Evolutionary conservation across 2,797 vertebrate genomes (phyloP).

Genomic region (Lates japonicus): DNA sequence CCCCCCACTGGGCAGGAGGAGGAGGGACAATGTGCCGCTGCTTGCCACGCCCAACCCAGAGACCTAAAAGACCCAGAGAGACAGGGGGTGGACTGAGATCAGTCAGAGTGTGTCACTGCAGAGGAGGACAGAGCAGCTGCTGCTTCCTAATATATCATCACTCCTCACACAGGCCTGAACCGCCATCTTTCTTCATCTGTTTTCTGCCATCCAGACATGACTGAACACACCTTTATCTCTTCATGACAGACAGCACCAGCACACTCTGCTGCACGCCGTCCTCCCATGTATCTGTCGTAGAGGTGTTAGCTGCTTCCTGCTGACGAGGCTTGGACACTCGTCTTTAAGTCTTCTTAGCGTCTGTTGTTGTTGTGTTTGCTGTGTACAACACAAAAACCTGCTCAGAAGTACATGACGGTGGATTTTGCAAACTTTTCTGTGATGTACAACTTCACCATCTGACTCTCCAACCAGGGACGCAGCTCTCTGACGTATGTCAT

Average conservation of each 20-base stretch:
- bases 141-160: slow-evolving; percentile 63
- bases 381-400: slow-evolving; percentile 19
- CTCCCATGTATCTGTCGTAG: slow-evolving; percentile 37
- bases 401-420: slow-evolving; percentile 18
- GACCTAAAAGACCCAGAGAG: slow-evolving; percentile 78
- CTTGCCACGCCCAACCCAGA: slow-evolving; percentile 92
- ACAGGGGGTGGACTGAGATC: not conserved
- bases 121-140: slow-evolving; percentile 26
- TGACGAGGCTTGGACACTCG: slow-evolving; percentile 7
- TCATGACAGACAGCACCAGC: slow-evolving; percentile 59
- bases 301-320: slow-evolving; percentile 46
- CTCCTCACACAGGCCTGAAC: slow-evolving; percentile 60
- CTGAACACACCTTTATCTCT: slow-evolving; percentile 14
- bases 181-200: slow-evolving; percentile 35
- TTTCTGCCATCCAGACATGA: slow-evolving; percentile 43
- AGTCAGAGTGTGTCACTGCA: slow-evolving; percentile 28
- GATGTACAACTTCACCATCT: slow-evolving; percentile 1
- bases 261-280: slow-evolving; percentile 37
- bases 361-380: slow-evolving; percentile 42
- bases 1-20: slow-evolving; percentile 87
- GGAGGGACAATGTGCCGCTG: slow-evolving; percentile 92
- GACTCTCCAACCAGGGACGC: not conserved
- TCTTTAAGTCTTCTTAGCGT: slow-evolving; percentile 20
- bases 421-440: slow-evolving; percentile 43
- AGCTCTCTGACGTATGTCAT: slow-evolving; percentile 16